Evolutionary conservation across 2,113 vertebrate species (phyloP).

Genomic region (Shinisaurus crocodilurus): DNA sequence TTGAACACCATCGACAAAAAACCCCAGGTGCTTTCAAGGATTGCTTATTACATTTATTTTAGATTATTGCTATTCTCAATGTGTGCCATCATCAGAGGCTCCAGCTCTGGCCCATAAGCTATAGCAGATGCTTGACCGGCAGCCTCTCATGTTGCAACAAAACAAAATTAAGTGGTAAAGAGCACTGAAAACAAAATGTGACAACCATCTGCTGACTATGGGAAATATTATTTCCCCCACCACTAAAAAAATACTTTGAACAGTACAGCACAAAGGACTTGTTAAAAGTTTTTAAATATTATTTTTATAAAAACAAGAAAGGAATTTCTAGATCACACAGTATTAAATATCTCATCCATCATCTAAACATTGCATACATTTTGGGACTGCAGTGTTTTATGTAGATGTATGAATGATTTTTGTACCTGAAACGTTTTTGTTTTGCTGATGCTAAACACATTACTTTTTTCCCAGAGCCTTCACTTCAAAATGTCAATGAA

Average conservation of each 20-base stretch:
- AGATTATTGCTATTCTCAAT: constrained; percentile 78
- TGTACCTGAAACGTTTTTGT: constrained; percentile 61
- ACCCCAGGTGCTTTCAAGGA: constrained; percentile 68
- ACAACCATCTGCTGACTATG: constrained; percentile 85
- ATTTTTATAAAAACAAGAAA: constrained; percentile 69
- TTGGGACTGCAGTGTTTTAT: constrained; percentile 62
- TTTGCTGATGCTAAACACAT: constrained; percentile 53
- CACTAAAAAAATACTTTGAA: constrained; percentile 77
- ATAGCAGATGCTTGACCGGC: constrained; percentile 86
- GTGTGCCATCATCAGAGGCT: constrained; percentile 75
- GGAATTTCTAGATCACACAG: constrained; percentile 61
- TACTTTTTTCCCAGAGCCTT: constrained; percentile 46
- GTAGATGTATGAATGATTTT: constrained; percentile 48
- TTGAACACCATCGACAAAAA: constrained; percentile 38
- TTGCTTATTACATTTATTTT: constrained; percentile 84
- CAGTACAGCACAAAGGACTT: constrained; percentile 71
- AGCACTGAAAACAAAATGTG: constrained; percentile 83
- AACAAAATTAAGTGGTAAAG: constrained; percentile 87
- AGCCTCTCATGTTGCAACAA: constrained; percentile 80
- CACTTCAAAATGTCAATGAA: constrained; percentile 49
- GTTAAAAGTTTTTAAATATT: constrained; percentile 50
- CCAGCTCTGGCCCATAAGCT: constrained; percentile 81
- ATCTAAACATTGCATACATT: constrained; percentile 64
- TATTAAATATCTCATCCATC: constrained; percentile 74
- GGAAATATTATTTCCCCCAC: constrained; percentile 75